Base-by-base conservation (phyloP, 2,113 vertebrate genomes). In the Nothocercus julius region DNA sequence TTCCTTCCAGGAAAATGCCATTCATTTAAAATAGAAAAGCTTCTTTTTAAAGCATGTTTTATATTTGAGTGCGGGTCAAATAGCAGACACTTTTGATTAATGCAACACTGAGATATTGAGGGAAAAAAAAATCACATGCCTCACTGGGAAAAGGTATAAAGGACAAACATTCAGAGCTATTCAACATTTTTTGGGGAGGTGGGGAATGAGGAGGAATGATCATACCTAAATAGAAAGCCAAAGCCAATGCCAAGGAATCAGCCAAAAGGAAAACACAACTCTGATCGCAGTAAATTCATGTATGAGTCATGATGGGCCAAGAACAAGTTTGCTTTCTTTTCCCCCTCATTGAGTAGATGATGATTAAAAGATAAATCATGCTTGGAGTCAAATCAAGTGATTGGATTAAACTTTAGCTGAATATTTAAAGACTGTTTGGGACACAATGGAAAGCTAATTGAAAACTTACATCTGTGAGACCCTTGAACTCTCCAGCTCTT, bases 291-390 rank as follows among this genome's bases (percentile, higher is more conserved):
- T 32, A 90, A 75, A 92, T 44, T 77, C 89, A 47, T 73, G 56
- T 61, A 78, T 66, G 95, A 96, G 66, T 94, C 94, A 95, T 56
- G 89, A 87, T 36, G 56, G 86, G 82, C 77, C 82, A 93, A 83
- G 76, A 94, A 84, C n/a, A 76, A 94, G 85, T 82, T 95, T 70
- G 73, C 91, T 95, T 96, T 90, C 90, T 96, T 95, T 89, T 93
- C 83, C 44, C 80, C 53, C 82, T 91, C 87, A 61, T 94, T 87
- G 51, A 85, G 53, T 66, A 34, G 53, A 92, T 83, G 95, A 94
- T 77, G 94, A 95, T 93, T 93, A 63, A 74, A 94, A 96, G 94
- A 96, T 92, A 96, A 97, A 95, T 96, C 90, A 72, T 74, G 53
- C 92, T 62, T 96, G 95, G 96, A 96, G 94, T 91, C 58, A 87